Conservation (phyloP, 2,113 vertebrate species). For the Forbesichthys papilliferus region DNA sequence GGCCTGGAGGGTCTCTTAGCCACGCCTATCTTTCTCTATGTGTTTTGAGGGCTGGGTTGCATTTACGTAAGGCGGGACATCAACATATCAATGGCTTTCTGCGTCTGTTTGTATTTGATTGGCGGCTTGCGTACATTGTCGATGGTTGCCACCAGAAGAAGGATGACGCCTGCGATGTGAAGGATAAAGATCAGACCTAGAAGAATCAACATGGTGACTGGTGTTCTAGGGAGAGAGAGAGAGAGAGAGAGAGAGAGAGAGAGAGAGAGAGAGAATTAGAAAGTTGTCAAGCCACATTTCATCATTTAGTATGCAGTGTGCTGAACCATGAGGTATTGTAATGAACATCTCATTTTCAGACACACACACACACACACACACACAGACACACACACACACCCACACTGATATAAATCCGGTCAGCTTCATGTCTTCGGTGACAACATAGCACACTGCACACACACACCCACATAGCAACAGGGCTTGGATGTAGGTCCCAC, state of each 20-base stretch:
- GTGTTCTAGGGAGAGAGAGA: conserved; percentile 36
- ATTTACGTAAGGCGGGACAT: no score
- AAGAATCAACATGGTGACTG: conserved; percentile 73
- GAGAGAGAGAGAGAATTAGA: neutral
- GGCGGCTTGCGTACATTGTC: conserved; percentile 42
- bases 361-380: conserved; percentile 9
- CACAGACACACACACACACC: conserved; percentile 7
- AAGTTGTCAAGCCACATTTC: conserved; percentile 19
- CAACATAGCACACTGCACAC: conserved; percentile 14
- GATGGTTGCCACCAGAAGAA: conserved; percentile 51
- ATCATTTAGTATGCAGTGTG: no score
- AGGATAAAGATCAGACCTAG: conserved; percentile 70
- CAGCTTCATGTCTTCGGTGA: conserved; percentile 20
- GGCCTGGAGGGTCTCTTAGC: neutral
- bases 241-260: conserved; percentile 17
- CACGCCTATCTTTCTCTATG: neutral
- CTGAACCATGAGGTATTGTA: conserved; percentile 12
- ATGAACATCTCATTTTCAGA: neutral
- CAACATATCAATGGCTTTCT: no score
- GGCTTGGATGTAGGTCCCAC: conserved; percentile 30
- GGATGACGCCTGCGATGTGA: conserved; percentile 49
- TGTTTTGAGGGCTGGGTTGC: neutral
- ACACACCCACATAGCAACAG: conserved; percentile 1
- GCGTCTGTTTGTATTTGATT: neutral
- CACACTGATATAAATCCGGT: neutral